Percentiles rank a stretch among this genome's conserved stretches.
Conservation (phyloP, 2,113 vertebrate species). For the Laticauda colubrina region DNA sequence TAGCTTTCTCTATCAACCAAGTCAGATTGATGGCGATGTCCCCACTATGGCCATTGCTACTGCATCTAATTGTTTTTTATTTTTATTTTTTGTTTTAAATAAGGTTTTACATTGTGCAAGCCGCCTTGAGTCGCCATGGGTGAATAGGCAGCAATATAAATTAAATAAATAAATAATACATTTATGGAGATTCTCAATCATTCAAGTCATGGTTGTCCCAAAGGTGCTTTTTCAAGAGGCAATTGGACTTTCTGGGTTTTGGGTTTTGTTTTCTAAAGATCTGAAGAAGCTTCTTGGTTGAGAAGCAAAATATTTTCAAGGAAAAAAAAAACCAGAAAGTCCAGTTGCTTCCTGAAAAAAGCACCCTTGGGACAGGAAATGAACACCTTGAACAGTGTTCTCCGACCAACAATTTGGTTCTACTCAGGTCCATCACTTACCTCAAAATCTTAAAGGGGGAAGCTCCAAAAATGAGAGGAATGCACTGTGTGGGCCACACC, state of each 20-base stretch:
- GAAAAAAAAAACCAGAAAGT: fast-evolving
- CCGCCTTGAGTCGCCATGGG: no score
- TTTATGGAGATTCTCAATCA: neutral
- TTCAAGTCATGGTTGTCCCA: no score
- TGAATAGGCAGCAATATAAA: no score
- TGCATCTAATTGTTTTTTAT: neutral
- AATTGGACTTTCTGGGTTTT: no score
- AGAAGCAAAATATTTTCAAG: no score
- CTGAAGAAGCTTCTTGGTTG: no score
- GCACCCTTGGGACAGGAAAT: neutral
- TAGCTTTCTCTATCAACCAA: neutral
- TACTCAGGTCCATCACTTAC: neutral
- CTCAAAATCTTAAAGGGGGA: neutral
- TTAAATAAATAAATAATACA: no score
- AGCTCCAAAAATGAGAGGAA: neutral
- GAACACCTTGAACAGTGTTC: neutral
- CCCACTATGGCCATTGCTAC: neutral
- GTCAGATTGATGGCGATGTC: neutral
- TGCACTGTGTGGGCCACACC: neutral
- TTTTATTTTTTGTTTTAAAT: no score
- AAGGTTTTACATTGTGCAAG: no score
- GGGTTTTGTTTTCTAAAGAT: no score
- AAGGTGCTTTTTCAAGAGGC: no score
- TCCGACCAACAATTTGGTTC: neutral
- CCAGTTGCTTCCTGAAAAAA: no score